Evolutionary conservation across 2,113 vertebrate species (phyloP).

Genomic region (Pseudopodoces humilis): DNA sequence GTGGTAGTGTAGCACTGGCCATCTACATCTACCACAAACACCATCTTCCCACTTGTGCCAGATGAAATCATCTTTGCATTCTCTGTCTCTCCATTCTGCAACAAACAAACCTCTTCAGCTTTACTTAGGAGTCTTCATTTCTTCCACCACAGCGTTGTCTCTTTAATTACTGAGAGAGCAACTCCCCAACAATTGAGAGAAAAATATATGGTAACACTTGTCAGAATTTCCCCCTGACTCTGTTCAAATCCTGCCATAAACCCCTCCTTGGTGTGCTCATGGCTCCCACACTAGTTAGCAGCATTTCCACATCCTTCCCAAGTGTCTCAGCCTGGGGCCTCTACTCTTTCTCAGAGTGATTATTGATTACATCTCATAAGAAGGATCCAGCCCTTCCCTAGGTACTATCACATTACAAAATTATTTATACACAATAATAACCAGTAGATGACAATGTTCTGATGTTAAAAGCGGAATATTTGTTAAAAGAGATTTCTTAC

Average conservation of each 20-base stretch:
- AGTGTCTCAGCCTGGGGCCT: neutral
- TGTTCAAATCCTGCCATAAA: neutral
- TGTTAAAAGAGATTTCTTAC: neutral
- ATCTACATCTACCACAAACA: neutral
- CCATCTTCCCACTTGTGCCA: neutral
- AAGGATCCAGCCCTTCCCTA: neutral
- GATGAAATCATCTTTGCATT: neutral
- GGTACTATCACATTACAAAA: neutral
- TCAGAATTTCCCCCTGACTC: neutral
- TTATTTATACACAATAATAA: neutral
- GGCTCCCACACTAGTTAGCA: neutral
- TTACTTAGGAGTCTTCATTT: neutral
- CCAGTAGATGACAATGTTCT: neutral
- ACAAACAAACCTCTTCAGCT: neutral
- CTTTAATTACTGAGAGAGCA: neutral
- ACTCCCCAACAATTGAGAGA: neutral
- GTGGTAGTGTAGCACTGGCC: neutral
- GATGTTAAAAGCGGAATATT: neutral
- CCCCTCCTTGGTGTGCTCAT: neutral
- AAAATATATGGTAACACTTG: neutral
- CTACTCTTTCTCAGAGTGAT: neutral
- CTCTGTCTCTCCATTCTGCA: neutral
- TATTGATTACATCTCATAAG: neutral
- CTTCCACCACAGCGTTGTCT: fast-evolving
- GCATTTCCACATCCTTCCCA: neutral